Percentiles rank a stretch among this genome's conserved stretches.
phyloP scores from a whole-genome alignment of 2,113 vertebrate species.

The Theropithecus gelada region DNA sequence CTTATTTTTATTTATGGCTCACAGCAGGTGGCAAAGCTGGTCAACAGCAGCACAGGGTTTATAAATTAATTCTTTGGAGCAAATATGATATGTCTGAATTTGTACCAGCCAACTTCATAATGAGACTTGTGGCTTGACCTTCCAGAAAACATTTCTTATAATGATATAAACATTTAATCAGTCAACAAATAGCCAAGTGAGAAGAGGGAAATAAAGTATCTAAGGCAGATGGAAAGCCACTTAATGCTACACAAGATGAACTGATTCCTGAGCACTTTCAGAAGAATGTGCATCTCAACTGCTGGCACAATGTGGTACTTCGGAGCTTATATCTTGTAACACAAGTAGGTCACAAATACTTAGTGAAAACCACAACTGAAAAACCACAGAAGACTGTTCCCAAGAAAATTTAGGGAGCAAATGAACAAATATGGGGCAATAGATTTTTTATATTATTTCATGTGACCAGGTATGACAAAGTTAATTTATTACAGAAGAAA shows the following conservation, averaged over 20 bases:
- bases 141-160: neutral
- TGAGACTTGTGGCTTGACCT: constrained; percentile 1
- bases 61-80: constrained; percentile 2
- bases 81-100: neutral
- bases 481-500: constrained; percentile 32
- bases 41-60: neutral
- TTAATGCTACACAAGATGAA: neutral
- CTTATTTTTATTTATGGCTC: constrained; percentile 17
- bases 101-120: neutral
- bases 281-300: neutral
- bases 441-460: constrained; percentile 2
- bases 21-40: neutral
- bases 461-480: neutral
- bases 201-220: neutral
- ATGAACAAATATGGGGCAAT: neutral
- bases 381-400: neutral
- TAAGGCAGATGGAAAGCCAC: neutral
- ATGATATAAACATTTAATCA: constrained; percentile 28
- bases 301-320: neutral
- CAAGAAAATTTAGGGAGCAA: neutral
- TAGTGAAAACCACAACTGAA: neutral
- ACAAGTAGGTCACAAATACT: neutral
- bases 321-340: neutral
- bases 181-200: neutral
- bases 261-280: neutral